Evolutionary conservation across 2,113 vertebrate genomes (phyloP).

Genomic region (Dasyprocta punctata): DNA sequence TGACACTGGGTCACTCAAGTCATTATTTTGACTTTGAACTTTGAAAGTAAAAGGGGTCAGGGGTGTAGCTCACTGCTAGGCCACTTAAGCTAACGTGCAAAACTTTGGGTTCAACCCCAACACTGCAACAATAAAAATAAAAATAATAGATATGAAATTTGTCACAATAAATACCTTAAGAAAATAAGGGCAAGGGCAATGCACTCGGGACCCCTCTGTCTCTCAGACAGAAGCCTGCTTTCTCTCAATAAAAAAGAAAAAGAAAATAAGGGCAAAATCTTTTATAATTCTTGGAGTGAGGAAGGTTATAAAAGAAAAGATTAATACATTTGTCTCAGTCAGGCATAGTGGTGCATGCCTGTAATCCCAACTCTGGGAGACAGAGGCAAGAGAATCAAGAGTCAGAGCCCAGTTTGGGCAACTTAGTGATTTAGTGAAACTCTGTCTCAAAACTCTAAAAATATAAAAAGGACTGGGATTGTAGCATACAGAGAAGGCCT

Average conservation of each 20-base stretch:
- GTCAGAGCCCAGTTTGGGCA: not conserved
- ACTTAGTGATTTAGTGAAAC: not conserved
- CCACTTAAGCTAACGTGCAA: not conserved
- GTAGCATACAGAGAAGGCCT: not conserved
- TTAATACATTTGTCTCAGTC: not conserved
- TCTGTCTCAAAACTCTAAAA: not conserved
- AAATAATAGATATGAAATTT: not conserved
- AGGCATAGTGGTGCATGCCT: not conserved
- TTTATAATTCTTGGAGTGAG: conserved; percentile 10
- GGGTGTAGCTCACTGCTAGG: not conserved
- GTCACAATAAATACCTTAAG: conserved; percentile 5
- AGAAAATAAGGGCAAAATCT: not conserved
- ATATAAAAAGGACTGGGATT: not conserved
- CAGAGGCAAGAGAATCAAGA: not conserved
- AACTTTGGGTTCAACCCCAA: not conserved
- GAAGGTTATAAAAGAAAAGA: not conserved
- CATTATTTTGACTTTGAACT: conserved; percentile 1
- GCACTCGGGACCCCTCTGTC: too few relatives aligned
- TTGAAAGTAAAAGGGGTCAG: not conserved
- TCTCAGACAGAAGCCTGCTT: too few relatives aligned
- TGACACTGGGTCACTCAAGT: not conserved
- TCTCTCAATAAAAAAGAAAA: too few relatives aligned
- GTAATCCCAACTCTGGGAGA: not conserved
- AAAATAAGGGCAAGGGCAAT: too few relatives aligned
- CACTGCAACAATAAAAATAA: not conserved